Conservation (phyloP, 1,140 invertebrate genomes). For the Drosophila punjabiensis region DNA sequence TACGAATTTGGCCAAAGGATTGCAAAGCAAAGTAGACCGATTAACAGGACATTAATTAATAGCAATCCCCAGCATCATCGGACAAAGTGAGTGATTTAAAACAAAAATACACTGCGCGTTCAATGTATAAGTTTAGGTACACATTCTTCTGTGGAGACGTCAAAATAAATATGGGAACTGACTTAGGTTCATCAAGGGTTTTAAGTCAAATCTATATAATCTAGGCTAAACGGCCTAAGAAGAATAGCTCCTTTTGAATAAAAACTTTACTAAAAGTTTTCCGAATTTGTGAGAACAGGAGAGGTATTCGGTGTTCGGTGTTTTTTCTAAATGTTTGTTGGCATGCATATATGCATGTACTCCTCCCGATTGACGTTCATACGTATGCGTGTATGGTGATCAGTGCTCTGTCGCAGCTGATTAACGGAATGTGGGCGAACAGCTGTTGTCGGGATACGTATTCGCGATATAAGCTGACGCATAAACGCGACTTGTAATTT, state of each 20-base stretch:
- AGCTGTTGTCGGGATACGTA: constrained; percentile 28
- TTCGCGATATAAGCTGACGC: constrained; percentile 18
- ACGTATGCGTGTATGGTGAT: constrained; percentile 19
- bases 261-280: background rate
- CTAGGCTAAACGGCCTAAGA: background rate
- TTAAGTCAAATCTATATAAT: background rate
- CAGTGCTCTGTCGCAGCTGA: constrained; percentile 15
- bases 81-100: background rate
- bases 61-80: background rate
- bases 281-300: background rate
- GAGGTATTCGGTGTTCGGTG: background rate
- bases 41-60: background rate
- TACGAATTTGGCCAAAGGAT: constrained; percentile 29
- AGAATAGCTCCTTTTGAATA: background rate
- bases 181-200: background rate
- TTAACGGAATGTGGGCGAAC: constrained; percentile 24
- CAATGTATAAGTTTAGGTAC: background rate
- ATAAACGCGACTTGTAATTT: constrained; percentile 26
- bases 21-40: constrained; percentile 22
- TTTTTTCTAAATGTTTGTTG: background rate
- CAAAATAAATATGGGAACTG: background rate
- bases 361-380: constrained; percentile 21
- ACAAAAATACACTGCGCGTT: background rate
- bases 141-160: background rate
- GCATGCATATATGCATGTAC: constrained; percentile 39